Base-by-base conservation (phyloP, 2,113 vertebrate species). In the Brachyhypopomus gauderio region DNA sequence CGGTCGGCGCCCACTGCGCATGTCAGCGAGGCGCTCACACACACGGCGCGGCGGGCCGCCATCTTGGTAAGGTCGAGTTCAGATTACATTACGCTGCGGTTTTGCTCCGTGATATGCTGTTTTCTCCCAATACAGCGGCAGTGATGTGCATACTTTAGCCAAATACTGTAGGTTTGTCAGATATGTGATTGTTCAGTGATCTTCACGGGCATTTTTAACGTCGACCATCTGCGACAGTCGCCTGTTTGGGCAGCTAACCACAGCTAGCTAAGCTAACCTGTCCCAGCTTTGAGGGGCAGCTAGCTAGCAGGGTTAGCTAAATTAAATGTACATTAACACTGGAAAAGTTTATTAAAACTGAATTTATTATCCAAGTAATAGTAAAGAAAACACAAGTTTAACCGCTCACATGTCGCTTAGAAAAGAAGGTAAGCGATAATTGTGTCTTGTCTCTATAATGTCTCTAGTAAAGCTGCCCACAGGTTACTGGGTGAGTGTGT, bases 1-100 rank as follows among this genome's bases (percentile, higher is more conserved):
- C 45, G 14, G 45, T 52, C 9, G 45, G 85, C 30, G 27, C 25
- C 88, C 9, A 14, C 63, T 89, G 90, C 88, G 88, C 88, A 90
- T 85, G 85, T 83, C 45, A 52, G 12, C 14, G 45, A 52, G 45
- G 64, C 64, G 3, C 8, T 3, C 7, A 27, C 30, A 30, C 30
- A 30, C 2, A 30, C 30, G 62, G 17, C 11, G 23, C 63, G 17
- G 12, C 3, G 3, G 12, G 0, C 25, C 14, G 27, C 1, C 86
- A 88, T 89, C 3, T 81, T 83, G 73, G 34, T 74, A 58, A 83
- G 86, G 88, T 89, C 84, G 17, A 30, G 34, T 64, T 9, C 52
- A 58, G 45, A 52, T 86, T 1, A 56, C 5, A 8, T 30, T 16
- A 12, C 0, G 2, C 4, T 34, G 7, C 5, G 34, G 48, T 55